Conservation (phyloP, 2,113 vertebrate species). For the Menura novaehollandiae region DNA sequence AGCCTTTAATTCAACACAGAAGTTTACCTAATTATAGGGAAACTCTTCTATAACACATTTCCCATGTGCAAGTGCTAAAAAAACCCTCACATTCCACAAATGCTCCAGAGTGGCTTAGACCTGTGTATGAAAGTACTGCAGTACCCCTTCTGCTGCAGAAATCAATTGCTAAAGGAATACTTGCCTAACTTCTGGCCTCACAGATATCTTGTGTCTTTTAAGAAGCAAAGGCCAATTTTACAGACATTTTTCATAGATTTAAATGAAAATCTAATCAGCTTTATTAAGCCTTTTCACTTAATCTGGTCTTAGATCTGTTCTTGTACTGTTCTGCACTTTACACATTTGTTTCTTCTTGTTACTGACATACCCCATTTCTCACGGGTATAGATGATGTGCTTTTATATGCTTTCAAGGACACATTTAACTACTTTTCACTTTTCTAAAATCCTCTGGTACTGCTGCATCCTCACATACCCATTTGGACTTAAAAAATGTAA, state of each 20-base stretch:
- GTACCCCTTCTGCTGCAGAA: not conserved
- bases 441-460: not conserved
- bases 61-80: rapidly evolving
- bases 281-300: not conserved
- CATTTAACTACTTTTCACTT: not conserved
- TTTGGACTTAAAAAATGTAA: not conserved
- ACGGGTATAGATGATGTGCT: not conserved
- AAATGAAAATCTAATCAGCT: not conserved
- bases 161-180: not conserved
- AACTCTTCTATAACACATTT: not conserved
- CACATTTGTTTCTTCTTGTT: not conserved
- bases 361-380: not conserved
- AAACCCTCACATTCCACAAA: not conserved
- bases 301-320: not conserved
- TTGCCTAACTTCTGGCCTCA: not conserved
- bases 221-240: not conserved
- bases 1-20: not conserved
- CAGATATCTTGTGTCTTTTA: not conserved
- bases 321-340: not conserved
- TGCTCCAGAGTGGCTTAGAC: not conserved
- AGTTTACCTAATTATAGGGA: not conserved
- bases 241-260: not conserved
- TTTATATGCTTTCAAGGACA: not conserved
- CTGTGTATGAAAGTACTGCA: not conserved
- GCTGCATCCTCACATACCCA: not conserved